Base-by-base conservation (phyloP, 2,797 vertebrate genomes). In the Cynopterus sphinx region DNA sequence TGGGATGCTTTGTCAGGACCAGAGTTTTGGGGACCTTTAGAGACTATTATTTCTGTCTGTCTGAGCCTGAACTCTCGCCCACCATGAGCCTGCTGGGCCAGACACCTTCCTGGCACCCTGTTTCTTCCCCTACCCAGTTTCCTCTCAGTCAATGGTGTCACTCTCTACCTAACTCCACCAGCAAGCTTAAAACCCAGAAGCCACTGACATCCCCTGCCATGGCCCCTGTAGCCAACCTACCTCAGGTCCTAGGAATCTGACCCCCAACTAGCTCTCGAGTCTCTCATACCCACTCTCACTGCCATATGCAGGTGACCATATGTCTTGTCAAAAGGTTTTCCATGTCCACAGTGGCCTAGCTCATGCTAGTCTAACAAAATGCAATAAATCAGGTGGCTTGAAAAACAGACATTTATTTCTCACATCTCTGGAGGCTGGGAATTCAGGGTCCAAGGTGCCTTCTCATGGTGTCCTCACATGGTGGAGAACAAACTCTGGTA, bases 181-280 rank as follows among this genome's bases (percentile, higher is more conserved):
- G 36, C 1, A 92, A 77, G 5, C 28, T 61, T 15, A 19, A 88
- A 51, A 70, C 17, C 28, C 11, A 73, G 93, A 73, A 61, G n/a
- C 24, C 19, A 11, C 43, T 2, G 1, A 26, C 8, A 28, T 5
- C 19, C 0, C 5, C 87, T 0, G 0, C 24, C 9, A 53, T 78
- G 51, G 2, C 43, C 57, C 59, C 57, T 49, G 9, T 2, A 78
- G 51, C 49, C 10, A 41, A 33, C 24, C 15, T 8, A 46, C 9
- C 43, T n/a, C 12, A 36, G 31, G 21, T 43, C 31, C 26, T 31
- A 16, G 43, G 36, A 57, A 22, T 68, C 21, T 68, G n/a, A 73
- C 39, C 0, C 6, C n/a, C 43, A 74, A 3, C 1, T 12, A 49
- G 13, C 7, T 92, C 28, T 87, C 24, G 41, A 81, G 59, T 87